Conservation (phyloP, 2,113 vertebrate species). For the Meles meles region DNA sequence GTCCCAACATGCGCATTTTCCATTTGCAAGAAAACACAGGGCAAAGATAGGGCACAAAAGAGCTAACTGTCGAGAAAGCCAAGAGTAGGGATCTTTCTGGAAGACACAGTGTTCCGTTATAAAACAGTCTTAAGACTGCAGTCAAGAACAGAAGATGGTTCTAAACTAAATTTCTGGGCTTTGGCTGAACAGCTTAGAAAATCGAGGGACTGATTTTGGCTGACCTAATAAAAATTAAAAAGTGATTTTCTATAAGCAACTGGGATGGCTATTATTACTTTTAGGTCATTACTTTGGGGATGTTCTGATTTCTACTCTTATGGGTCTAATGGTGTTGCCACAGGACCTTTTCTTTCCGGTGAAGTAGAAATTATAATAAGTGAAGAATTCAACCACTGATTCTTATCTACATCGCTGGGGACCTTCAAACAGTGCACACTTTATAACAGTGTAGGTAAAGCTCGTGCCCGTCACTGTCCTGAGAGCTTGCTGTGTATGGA, state of each 20-base stretch:
- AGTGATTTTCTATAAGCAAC: slow-evolving; percentile 1
- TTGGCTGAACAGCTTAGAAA: not conserved
- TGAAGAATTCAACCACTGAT: not conserved
- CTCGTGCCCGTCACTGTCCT: not conserved
- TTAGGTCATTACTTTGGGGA: slow-evolving; percentile 17
- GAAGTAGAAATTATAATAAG: not conserved
- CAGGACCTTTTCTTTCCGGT: not conserved
- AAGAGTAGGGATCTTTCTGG: not conserved
- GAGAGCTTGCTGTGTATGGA: fast-evolving
- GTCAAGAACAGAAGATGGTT: not conserved
- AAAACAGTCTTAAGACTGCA: not conserved
- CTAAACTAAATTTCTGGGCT: not conserved
- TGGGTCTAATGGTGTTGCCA: not conserved
- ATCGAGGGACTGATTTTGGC: not conserved
- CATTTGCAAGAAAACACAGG: not conserved
- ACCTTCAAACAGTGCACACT: not conserved
- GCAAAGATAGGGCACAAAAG: fast-evolving
- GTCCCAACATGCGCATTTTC: not conserved
- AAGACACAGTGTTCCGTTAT: not conserved
- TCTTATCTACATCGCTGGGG: not conserved
- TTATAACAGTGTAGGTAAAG: fast-evolving
- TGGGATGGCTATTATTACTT: slow-evolving; percentile 33
- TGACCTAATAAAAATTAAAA: slow-evolving; percentile 41
- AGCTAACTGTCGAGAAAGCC: not conserved
- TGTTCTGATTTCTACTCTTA: not conserved